Evolutionary conservation across 2,888 invertebrate species (phyloP).

Genomic region (Branchinecta sandiegonensis): DNA sequence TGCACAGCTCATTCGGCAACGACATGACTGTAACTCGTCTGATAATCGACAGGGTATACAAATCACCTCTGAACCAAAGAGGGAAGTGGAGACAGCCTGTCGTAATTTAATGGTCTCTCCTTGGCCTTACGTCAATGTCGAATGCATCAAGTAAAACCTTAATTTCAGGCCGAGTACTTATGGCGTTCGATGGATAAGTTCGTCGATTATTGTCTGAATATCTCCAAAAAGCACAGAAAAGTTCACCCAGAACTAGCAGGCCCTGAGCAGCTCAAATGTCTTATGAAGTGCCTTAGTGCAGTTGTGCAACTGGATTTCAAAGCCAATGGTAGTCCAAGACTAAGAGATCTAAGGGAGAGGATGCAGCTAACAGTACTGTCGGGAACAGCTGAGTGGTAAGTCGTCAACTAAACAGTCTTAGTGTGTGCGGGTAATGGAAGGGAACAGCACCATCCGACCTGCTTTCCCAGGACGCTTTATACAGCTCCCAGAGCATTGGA

Average conservation of each 20-base stretch:
- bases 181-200: conserved; percentile 10
- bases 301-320: conserved; percentile 12
- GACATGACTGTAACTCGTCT: too few species aligned
- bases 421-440: background rate
- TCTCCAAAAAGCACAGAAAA: conserved; percentile 9
- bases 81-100: too few species aligned
- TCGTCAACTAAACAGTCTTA: background rate
- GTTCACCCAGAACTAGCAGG: background rate
- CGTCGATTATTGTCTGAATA: background rate
- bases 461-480: background rate
- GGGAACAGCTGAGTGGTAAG: background rate
- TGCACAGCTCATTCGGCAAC: too few species aligned
- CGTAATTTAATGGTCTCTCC: too few species aligned
- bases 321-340: background rate
- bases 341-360: background rate
- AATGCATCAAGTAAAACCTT: background rate
- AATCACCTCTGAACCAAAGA: too few species aligned
- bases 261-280: conserved; percentile 1
- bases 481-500: background rate
- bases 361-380: background rate
- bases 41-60: too few species aligned
- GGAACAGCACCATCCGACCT: background rate
- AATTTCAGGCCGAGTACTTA: background rate
- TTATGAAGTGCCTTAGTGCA: background rate
- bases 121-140: too few species aligned